Evolutionary conservation across 2,113 vertebrate species (phyloP).

Genomic region (Onychorhynchus coronatus): DNA sequence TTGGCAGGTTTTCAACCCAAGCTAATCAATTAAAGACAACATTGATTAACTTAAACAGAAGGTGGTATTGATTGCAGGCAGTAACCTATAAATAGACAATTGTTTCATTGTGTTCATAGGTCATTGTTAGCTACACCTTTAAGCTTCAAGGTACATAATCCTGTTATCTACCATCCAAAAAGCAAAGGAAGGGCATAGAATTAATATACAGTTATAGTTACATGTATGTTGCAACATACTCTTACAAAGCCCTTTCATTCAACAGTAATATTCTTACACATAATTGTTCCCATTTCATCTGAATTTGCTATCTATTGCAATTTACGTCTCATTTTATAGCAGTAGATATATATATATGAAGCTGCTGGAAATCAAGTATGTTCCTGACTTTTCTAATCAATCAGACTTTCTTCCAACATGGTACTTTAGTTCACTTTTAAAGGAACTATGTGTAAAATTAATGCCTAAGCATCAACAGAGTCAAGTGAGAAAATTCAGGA

Average conservation of each 20-base stretch:
- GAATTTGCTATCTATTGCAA: neutral
- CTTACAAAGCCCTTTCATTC: neutral
- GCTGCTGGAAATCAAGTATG: slow-evolving; percentile 24
- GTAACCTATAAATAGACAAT: slow-evolving; percentile 65
- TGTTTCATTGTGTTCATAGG: slow-evolving; percentile 49
- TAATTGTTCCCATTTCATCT: neutral
- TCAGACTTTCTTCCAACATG: slow-evolving; percentile 24
- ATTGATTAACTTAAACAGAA: slow-evolving; percentile 75
- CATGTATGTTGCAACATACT: neutral
- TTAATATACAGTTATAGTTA: neutral
- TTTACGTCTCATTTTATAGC: slow-evolving; percentile 2
- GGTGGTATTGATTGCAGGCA: slow-evolving; percentile 62
- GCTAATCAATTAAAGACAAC: slow-evolving; percentile 70
- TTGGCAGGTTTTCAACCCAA: slow-evolving; percentile 65
- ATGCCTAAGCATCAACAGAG: neutral
- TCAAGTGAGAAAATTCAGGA: slow-evolving; percentile 10
- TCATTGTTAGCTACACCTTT: slow-evolving; percentile 64
- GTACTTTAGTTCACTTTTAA: slow-evolving; percentile 5
- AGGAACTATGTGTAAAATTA: slow-evolving; percentile 38
- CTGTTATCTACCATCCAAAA: slow-evolving; percentile 19
- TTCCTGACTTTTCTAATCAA: slow-evolving; percentile 43
- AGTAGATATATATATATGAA: neutral
- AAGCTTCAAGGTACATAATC: slow-evolving; percentile 39
- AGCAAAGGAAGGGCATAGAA: neutral
- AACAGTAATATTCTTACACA: neutral